Evolutionary conservation across 2,113 vertebrate genomes (phyloP).

Genomic region (Tringa solitaria): DNA sequence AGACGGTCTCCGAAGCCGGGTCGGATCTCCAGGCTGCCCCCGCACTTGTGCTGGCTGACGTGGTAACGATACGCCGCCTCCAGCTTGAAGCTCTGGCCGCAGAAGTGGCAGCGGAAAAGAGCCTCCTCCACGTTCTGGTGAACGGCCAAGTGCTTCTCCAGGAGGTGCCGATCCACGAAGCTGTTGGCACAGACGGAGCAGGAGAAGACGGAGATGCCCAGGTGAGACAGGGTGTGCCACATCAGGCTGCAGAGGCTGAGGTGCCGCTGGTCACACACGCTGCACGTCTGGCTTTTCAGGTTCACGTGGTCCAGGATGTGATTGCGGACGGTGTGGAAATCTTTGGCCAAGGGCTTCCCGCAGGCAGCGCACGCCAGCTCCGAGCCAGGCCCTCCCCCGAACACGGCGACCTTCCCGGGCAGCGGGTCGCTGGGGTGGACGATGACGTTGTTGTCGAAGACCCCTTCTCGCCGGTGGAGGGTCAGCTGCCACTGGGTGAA

Average conservation of each 20-base stretch:
- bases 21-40: conserved; percentile 66
- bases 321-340: conserved; percentile 86
- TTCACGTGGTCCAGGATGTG: conserved; percentile 89
- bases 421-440: conserved; percentile 76
- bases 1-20: conserved; percentile 53
- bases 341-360: conserved; percentile 81
- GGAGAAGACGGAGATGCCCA: conserved; percentile 86
- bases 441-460: conserved; percentile 78
- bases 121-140: conserved; percentile 82
- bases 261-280: conserved; percentile 85
- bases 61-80: conserved; percentile 87
- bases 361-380: conserved; percentile 86
- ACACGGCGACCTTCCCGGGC: conserved; percentile 55
- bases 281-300: conserved; percentile 84
- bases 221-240: conserved; percentile 90
- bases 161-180: conserved; percentile 86
- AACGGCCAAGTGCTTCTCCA: conserved; percentile 87
- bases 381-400: conserved; percentile 44
- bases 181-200: conserved; percentile 88
- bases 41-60: conserved; percentile 85
- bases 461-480: conserved; percentile 84
- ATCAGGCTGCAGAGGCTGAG: conserved; percentile 87
- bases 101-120: conserved; percentile 80
- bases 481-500: conserved; percentile 88
- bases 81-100: conserved; percentile 79